Percentiles rank a stretch among this genome's conserved stretches.
phyloP scores from a whole-genome alignment of 2,113 vertebrate species.

The Anoura caudifer region DNA sequence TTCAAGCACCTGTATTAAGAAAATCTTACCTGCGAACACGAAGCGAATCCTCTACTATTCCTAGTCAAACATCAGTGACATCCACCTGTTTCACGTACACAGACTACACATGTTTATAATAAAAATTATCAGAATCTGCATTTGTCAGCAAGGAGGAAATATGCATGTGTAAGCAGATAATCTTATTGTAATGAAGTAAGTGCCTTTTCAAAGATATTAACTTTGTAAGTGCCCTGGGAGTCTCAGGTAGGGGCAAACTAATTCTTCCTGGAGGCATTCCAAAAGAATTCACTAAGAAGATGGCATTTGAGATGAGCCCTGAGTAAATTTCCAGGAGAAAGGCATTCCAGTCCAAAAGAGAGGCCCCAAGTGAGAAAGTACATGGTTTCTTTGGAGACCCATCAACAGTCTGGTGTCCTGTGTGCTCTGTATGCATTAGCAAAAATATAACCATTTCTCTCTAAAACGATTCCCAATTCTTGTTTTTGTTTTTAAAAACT shows the following conservation, averaged over 20 bases:
- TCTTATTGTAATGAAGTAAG: background rate
- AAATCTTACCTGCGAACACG: background rate
- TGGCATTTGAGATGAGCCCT: background rate
- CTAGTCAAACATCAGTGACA: background rate
- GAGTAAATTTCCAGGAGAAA: background rate
- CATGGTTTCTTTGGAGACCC: background rate
- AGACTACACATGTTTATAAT: background rate
- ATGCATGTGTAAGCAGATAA: background rate
- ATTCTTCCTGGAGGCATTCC: background rate
- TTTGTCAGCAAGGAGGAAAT: background rate
- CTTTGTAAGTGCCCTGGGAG: background rate
- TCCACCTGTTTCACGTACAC: background rate
- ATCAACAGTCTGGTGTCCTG: background rate
- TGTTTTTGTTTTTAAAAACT: background rate
- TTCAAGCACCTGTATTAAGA: background rate
- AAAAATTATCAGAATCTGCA: background rate
- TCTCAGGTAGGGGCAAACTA: background rate
- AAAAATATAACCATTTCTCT: background rate
- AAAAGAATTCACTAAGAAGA: background rate
- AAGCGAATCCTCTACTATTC: background rate
- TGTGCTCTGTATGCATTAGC: background rate
- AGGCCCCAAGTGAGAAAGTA: background rate
- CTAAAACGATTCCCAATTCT: background rate
- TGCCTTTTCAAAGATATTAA: background rate
- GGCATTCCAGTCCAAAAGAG: background rate